Evolutionary conservation across 1,140 invertebrate genomes (phyloP), one percentile per base, ranked within the genome.

Genomic region (Proctacanthus coquilletti): DNA sequence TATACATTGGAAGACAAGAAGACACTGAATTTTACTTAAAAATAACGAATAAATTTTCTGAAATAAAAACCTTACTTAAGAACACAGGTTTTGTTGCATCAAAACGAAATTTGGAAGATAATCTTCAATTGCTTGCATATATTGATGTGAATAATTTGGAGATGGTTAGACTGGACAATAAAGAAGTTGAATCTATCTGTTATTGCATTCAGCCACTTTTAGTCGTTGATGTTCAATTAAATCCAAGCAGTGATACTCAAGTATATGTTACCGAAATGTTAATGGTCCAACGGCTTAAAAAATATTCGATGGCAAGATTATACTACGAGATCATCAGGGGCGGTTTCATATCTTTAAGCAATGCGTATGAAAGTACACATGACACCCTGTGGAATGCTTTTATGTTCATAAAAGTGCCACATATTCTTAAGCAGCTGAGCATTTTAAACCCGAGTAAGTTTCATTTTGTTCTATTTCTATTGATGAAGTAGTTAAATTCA

Each of bases 311-410:
- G 37, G 64, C 75, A 4, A 68, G 80, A 42, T 54, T 95, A 1
- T 92, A 85, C 52, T 84, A 80, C 58, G 89, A 95, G 69, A 69
- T 94, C 10, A 80, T 94, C 36, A 68, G 87, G 45, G 82, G 85
- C 0, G 85, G 84, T 56, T 75, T 93, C 27, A 77, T 94, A 43
- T 86, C 83, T n/a, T 60, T 95, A 2, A 75, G 77, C 34, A 78
- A 77, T 44, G 72, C 70, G 4, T 64, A 70, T 11, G 77, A 86
- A 51, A 62, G 65, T 1, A 65, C 64, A 21, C 68, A 71, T 37
- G 85, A 91, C 47, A 76, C 87, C 2, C 77, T 89, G 50, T 95
- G 89, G 86, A 84, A 84, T 15, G 86, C 87, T 14, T 93, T 94
- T 53, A 86, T 81, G 9, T 93, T 93, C 57, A 66, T 95, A 1